phyloP scores from a whole-genome alignment of 1,140 invertebrate genomes.

The Geopemphigus sp. region DNA sequence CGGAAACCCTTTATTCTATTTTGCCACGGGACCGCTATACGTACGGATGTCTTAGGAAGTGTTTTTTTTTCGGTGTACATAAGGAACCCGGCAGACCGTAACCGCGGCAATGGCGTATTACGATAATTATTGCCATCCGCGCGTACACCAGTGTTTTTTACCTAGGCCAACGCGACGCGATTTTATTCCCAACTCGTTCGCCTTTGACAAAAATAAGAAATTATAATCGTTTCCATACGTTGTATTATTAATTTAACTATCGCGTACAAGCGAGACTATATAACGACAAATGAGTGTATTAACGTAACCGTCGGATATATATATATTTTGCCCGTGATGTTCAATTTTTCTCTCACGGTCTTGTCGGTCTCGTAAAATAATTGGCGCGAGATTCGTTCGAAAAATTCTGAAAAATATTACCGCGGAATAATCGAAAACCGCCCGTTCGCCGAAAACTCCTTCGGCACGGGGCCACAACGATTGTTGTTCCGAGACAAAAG shows the following conservation, averaged over 20 bases:
- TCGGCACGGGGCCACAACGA: too few species aligned
- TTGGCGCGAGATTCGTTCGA: too few species aligned
- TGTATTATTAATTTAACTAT: constrained; percentile 17
- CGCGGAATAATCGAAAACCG: too few species aligned
- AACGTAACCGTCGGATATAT: too few species aligned
- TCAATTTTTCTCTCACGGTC: too few species aligned
- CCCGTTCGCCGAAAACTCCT: too few species aligned
- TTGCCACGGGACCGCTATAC: neutral
- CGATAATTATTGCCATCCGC: constrained; percentile 17
- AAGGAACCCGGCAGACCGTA: constrained; percentile 26
- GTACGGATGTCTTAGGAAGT: neutral
- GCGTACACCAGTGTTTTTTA: neutral
- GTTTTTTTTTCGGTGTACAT: neutral
- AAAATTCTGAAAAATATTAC: too few species aligned
- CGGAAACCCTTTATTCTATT: constrained; percentile 31
- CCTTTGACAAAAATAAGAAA: neutral
- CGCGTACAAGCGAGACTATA: neutral
- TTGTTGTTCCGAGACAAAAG: too few species aligned
- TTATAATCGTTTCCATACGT: neutral
- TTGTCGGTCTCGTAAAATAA: too few species aligned
- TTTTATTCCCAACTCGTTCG: constrained; percentile 14
- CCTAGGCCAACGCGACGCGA: neutral
- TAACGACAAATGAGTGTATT: too few species aligned
- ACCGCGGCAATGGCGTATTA: neutral
- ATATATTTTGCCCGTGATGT: too few species aligned